Conservation (phyloP, 2,888 invertebrate genomes). For the Adelognathus sp. region DNA sequence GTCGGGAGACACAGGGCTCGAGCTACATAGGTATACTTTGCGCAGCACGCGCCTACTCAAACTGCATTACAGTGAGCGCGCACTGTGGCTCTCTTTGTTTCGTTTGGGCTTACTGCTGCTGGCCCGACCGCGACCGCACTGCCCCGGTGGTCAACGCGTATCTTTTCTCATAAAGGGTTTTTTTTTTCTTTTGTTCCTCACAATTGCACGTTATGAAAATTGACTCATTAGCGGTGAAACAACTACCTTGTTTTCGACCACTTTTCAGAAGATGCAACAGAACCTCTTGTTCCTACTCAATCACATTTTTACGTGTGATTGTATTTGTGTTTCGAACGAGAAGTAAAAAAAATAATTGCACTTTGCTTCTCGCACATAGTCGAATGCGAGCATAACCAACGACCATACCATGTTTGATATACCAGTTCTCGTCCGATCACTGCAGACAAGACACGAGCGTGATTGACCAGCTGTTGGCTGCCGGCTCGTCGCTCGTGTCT, state of each 20-base stretch:
- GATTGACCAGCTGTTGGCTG: constrained; percentile 39
- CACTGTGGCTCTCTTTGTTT: constrained; percentile 58
- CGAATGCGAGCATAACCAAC: too few relatives aligned
- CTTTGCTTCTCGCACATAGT: too few relatives aligned
- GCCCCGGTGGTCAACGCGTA: constrained; percentile 10
- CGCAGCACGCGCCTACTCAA: constrained; percentile 26
- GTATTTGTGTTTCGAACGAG: background rate
- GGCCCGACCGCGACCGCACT: constrained; percentile 24
- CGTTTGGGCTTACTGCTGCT: constrained; percentile 15
- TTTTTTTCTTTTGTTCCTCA: background rate
- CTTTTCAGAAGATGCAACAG: constrained; percentile 12
- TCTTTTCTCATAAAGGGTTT: background rate
- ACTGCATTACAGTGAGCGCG: constrained; percentile 32
- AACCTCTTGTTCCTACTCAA: background rate
- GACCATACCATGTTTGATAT: too few relatives aligned
- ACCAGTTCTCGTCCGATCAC: background rate
- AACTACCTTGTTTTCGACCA: background rate
- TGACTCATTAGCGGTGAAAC: background rate
- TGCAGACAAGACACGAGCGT: constrained; percentile 33
- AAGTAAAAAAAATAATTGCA: constrained; percentile 7
- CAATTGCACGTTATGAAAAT: constrained; percentile 26
- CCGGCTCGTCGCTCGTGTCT: constrained; percentile 21
- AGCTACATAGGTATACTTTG: constrained; percentile 19
- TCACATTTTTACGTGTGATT: background rate
- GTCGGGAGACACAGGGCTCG: constrained; percentile 22